Evolutionary conservation across 2,888 invertebrate genomes (phyloP).

Genomic region (Timandra comae): DNA sequence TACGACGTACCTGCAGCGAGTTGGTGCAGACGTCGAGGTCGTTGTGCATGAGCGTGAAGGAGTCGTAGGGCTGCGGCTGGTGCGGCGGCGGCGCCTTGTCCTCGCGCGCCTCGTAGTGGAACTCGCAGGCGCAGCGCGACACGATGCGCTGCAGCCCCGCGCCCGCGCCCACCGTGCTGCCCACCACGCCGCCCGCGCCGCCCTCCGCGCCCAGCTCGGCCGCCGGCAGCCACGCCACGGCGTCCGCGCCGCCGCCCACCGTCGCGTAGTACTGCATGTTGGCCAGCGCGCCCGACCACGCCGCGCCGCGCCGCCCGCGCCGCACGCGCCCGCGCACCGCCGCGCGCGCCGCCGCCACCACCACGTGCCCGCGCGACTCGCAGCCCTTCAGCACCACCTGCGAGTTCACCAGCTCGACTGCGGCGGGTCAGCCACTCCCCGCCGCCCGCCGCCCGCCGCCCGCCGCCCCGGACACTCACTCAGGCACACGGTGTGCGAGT

Average conservation of each 20-base stretch:
- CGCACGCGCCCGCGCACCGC: conserved; percentile 94
- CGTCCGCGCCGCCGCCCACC: conserved; percentile 87
- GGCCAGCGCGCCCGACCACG: conserved; percentile 93
- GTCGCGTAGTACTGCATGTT: conserved; percentile 99
- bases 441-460: too few relatives aligned
- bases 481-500: conserved; percentile 95
- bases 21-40: conserved; percentile 99
- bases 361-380: conserved; percentile 97
- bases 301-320: conserved; percentile 88
- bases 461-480: conserved; percentile 81
- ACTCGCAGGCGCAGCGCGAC: conserved; percentile 97
- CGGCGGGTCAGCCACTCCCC: too few relatives aligned
- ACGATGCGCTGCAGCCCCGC: conserved; percentile 92
- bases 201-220: conserved; percentile 88
- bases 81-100: conserved; percentile 81
- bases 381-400: conserved; percentile 96
- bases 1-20: conserved; percentile 81
- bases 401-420: conserved; percentile 93
- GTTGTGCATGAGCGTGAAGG: conserved; percentile 98
- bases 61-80: conserved; percentile 92
- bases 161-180: conserved; percentile 90
- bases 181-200: conserved; percentile 97
- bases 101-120: conserved; percentile 97
- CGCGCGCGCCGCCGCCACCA: conserved; percentile 96
- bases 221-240: conserved; percentile 79